phyloP scores from a whole-genome alignment of 2,888 invertebrate species.

The Dicyrtomina minuta region DNA sequence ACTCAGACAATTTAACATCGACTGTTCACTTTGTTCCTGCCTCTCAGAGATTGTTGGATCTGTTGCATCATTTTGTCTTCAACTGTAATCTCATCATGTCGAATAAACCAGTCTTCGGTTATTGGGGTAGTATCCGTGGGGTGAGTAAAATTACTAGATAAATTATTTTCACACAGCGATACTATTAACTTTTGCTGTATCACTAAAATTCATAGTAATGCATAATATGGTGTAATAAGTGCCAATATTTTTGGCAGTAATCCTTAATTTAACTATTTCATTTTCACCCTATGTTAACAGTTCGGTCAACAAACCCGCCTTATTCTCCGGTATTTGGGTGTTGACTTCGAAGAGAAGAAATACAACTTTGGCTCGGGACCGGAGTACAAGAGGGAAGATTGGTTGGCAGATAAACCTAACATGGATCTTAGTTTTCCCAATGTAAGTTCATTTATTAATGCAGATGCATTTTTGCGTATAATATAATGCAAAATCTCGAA shows the following conservation, averaged over 20 bases:
- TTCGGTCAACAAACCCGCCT: slow-evolving; percentile 56
- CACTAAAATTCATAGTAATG: too few relatives aligned
- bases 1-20: too few relatives aligned
- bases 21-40: too few relatives aligned
- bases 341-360: slow-evolving; percentile 57
- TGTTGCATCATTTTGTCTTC: too few relatives aligned
- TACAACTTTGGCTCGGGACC: slow-evolving; percentile 57
- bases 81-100: slow-evolving; percentile 2
- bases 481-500: too few relatives aligned
- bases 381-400: slow-evolving; percentile 56
- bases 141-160: not conserved
- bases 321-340: slow-evolving; percentile 57
- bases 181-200: too few relatives aligned
- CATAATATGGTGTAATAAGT: too few relatives aligned
- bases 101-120: slow-evolving; percentile 21
- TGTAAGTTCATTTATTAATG: slow-evolving; percentile 46
- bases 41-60: too few relatives aligned
- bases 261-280: not conserved
- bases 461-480: not conserved
- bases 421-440: slow-evolving; percentile 57
- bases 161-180: not conserved
- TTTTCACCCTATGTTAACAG: not conserved
- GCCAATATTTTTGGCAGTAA: too few relatives aligned
- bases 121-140: slow-evolving; percentile 30
- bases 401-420: slow-evolving; percentile 54